Evolutionary conservation across 1,140 invertebrate genomes (phyloP).

Genomic region (Stenopsyche tienmushanensis): DNA sequence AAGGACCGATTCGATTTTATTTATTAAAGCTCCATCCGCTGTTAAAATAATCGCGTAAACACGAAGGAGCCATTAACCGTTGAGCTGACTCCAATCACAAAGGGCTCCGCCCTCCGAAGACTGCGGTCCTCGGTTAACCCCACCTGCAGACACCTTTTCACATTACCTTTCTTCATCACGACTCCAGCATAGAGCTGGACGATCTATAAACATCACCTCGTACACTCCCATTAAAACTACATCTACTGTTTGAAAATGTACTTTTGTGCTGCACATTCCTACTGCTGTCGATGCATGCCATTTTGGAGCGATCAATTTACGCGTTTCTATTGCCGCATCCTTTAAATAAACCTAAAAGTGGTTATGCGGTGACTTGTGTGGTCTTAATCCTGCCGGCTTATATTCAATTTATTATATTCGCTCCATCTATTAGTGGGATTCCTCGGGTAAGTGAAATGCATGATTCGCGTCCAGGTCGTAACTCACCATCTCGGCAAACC

Average conservation of each 20-base stretch:
- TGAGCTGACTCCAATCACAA: constrained; percentile 11
- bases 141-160: constrained; percentile 6
- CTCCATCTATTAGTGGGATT: not conserved
- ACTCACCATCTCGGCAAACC: too few relatives aligned
- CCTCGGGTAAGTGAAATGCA: not conserved
- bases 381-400: not conserved
- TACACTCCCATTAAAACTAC: too few relatives aligned
- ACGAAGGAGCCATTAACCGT: not conserved
- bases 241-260: too few relatives aligned
- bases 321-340: not conserved
- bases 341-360: not conserved
- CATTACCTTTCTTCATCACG: constrained; percentile 28
- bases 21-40: not conserved
- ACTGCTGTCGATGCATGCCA: not conserved
- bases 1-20: not conserved
- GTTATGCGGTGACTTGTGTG: not conserved
- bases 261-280: not conserved
- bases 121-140: not conserved
- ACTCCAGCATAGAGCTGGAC: constrained; percentile 21
- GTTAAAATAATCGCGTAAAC: not conserved
- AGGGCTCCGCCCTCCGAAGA: constrained; percentile 11
- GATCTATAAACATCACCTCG: not conserved
- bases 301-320: not conserved
- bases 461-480: not conserved
- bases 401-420: not conserved